A percentile compares a stretch with the other conserved stretches of the same genome.
Conservation (phyloP, 2,797 vertebrate species). For the Takifugu rubripes region DNA sequence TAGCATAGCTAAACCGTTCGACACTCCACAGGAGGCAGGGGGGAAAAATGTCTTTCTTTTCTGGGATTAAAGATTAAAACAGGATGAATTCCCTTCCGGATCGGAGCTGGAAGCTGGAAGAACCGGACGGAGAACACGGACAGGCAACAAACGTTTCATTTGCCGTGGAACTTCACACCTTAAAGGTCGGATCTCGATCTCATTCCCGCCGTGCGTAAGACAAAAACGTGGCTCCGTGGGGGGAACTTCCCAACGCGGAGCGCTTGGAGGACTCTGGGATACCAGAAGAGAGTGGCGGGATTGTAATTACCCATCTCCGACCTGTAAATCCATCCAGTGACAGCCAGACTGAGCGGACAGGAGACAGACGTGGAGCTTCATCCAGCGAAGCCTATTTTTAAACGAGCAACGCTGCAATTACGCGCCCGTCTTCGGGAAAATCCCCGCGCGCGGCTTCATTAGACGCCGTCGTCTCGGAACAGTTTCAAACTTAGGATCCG, state of each 20-base stretch:
- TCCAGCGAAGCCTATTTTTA: conserved; percentile 1
- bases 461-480: too few species aligned
- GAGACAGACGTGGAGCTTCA: not conserved
- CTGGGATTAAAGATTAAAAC: too few species aligned
- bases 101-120: not conserved
- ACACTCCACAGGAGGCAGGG: too few species aligned
- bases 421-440: not conserved
- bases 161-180: not conserved
- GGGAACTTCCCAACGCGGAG: not conserved
- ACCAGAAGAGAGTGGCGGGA: not conserved
- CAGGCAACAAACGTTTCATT: not conserved
- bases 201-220: not conserved
- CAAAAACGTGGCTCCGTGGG: not conserved
- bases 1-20: too few species aligned
- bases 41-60: too few species aligned
- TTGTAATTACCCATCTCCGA: conserved; percentile 3
- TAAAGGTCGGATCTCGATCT: not conserved
- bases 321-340: not conserved
- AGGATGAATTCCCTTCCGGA: too few species aligned
- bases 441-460: too few species aligned
- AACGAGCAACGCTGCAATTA: conserved; percentile 11
- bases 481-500: too few species aligned
- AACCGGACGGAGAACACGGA: not conserved
- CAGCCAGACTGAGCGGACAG: not conserved
- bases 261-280: not conserved